A percentile compares a stretch with the other conserved stretches of the same genome.
Evolutionary conservation across 2,113 vertebrate species (phyloP).

Genomic region (Callionymus lyra): DNA sequence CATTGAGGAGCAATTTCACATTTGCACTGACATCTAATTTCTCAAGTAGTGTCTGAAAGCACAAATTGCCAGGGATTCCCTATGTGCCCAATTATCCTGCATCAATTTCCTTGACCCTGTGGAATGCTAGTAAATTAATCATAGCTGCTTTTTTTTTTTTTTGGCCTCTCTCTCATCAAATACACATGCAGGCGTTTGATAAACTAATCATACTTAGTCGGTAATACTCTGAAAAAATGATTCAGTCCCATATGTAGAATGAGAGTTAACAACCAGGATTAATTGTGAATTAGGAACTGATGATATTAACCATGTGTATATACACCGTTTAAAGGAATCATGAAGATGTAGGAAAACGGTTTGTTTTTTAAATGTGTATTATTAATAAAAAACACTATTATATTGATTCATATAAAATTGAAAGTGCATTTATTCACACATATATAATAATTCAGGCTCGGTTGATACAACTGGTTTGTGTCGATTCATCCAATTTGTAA

Average conservation of each 20-base stretch:
- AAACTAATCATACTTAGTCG: slow-evolving; percentile 68
- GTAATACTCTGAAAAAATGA: slow-evolving; percentile 70
- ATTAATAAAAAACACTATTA: too few relatives aligned
- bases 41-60: slow-evolving; percentile 71
- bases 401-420: too few relatives aligned
- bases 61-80: slow-evolving; percentile 75
- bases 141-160: slow-evolving; percentile 48
- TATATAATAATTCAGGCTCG: too few relatives aligned
- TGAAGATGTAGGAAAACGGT: too few relatives aligned
- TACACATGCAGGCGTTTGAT: slow-evolving; percentile 70
- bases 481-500: too few relatives aligned
- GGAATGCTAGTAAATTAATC: slow-evolving; percentile 74
- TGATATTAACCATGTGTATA: not conserved
- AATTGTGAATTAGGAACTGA: slow-evolving; percentile 56
- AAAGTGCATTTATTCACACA: too few relatives aligned
- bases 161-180: slow-evolving; percentile 30
- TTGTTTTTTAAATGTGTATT: too few relatives aligned
- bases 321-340: too few relatives aligned
- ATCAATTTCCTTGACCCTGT: slow-evolving; percentile 74
- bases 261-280: slow-evolving; percentile 64
- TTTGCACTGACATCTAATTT: slow-evolving; percentile 79
- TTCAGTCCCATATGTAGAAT: slow-evolving; percentile 67
- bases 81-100: slow-evolving; percentile 74
- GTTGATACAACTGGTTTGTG: too few relatives aligned
- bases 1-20: slow-evolving; percentile 74